Evolutionary conservation across 2,113 vertebrate species (phyloP), one percentile per base, ranked within the genome.

Genomic region (Sialia sialis): DNA sequence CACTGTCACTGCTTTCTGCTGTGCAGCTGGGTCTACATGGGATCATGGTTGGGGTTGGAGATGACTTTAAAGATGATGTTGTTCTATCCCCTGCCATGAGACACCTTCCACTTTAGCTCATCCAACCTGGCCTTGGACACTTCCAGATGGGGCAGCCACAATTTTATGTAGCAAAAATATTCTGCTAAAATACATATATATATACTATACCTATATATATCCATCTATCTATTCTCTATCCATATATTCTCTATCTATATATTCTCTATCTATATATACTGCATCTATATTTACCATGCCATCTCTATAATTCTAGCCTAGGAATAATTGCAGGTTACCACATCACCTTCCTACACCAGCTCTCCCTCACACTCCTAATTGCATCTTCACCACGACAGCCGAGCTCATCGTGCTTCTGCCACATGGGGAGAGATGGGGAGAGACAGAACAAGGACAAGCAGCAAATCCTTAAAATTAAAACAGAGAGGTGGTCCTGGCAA

Each of bases 91-190:
- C 17, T 75, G 46, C 39, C 29, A 12, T 6, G 20, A n/a, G 62
- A 48, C 41, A 69, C 12, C 26, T 48, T 23, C 46, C 48, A 27
- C 30, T 30, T 0, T 1, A 16, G 13, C 26, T 9, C 49, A 16
- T 17, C 49, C 54, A 75, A 0, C 20, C 62, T 11, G 54, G 39
- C n/a, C 54, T 48, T 34, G 54, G 5, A 44, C 34, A 41, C 13
- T 41, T 4, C 16, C 26, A 83, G 25, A 41, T 27, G 34, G 13
- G 30, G 6, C 62, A 55, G 30, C 39, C 48, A 68, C 4, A 39
- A 6, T 9, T 10, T 75, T 8, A 41, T 1, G 30, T 0, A 34
- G 16, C 67, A 81, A 69, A 54, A 44, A 3, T 0, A 8, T 2
- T 3, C 30, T 60, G 29, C 9, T 11, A 34, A 1, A 27, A 51